Base-by-base conservation (phyloP, 2,888 invertebrate species). In the Lasioglossum zephyrum region DNA sequence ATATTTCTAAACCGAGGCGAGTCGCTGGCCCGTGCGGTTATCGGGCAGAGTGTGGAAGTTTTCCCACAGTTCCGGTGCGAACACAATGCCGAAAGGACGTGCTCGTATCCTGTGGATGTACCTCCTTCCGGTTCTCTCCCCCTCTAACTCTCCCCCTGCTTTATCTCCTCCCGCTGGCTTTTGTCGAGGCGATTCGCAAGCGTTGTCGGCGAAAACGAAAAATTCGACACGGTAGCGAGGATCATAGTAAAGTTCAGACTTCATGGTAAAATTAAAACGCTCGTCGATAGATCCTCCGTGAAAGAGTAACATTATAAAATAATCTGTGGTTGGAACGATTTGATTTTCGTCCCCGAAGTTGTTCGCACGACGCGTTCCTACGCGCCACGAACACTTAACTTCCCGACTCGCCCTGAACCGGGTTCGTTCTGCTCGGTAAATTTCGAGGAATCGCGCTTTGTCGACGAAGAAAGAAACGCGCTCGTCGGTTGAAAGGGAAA, bases 1-100 rank as follows among this genome's bases (percentile, higher is more conserved):
- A 41, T 4, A 83, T 87, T 83, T 79, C 80, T 90, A 85, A 79
- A 88, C 82, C 74, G 77, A 72, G 74, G 74, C 77, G 78, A 80
- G 87, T 66, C 41, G n/a, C 57, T 44, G 22, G 72, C 41, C n/a
- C n/a, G 57, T 39, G n/a, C 66, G 70, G 44, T 63, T 63, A 63
- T 63, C 63, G 16, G 57, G 72, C 82, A 85, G 77, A 91, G 88
- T 92, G 91, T 93, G 92, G 90, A 92, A 92, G 93, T 92, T 93
- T 93, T 93, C 93, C 93, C 93, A 93, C 93, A 93, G 92, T 93
- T 93, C 93, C 93, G 93, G 93, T 92, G 82, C 74, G 81, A 79
- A 82, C 85, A 93, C 92, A 93, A 93, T 93, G 85, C 88, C 90
- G 89, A 91, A 92, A 92, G 93, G 92, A 92, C 92, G 91, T 79